Evolutionary conservation across 2,113 vertebrate species (phyloP), one percentile per base, ranked within the genome.

Genomic region (Sigmodon hispidus): DNA sequence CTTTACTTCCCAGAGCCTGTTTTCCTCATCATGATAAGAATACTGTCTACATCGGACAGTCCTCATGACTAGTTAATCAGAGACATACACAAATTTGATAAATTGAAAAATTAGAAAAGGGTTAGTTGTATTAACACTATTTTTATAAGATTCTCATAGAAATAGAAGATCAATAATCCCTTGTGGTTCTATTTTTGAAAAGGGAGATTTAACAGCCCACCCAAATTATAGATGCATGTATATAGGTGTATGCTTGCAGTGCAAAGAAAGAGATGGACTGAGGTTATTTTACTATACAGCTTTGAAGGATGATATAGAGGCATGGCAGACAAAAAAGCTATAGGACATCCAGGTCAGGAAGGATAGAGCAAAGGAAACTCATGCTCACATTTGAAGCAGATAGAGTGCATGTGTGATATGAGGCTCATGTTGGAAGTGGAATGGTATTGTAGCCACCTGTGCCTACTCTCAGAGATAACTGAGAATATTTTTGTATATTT

Each of bases 171-270:
- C n/a, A 55, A 52, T 76, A 75, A 34, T 8, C 0, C 6, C 29
- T 83, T 87, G 45, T 55, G 12, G 76, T 90, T 76, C 31, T 77
- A n/a, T 45, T 84, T 95, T 92, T 91, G 75, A 90, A 94, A 91
- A 72, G 10, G 1, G 69, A 94, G n/a, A 48, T 26, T 80, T 21
- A 16, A 70, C 31, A 61, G 63, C 59, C 40, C 24, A 75, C 24
- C 22, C 40, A 86, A 70, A 70, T 63, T 67, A 7, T 40, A 90
- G 76, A 17, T 80, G 48, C 0, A 77, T 80, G 80, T 73, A n/a
- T 67, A 7, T 40, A 90, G 76, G 13, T 80, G 48, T 0, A 77
- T 80, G 80, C 69, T 93, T n/a, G 40, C 57, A 43, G 8, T 45
- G 52, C 21, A 13, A 93, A n/a, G 26, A 76, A 79, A 90, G 31